These are phyloP conservation scores for Xestoiulus laeticollis DNA, from an alignment of 2,888 invertebrate species.

Conservation along the genomic window DNA sequence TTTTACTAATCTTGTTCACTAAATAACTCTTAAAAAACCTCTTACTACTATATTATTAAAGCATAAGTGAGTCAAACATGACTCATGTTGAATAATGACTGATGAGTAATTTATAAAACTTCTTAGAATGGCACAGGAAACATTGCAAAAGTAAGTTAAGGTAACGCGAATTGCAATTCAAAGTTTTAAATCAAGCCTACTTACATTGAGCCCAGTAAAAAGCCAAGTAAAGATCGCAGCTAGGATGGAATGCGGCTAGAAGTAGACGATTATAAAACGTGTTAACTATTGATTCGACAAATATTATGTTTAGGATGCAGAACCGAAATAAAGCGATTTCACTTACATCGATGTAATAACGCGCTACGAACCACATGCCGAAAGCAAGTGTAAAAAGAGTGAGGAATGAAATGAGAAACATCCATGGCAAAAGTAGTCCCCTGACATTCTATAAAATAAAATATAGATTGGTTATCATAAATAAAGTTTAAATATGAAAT, in stretches of 20 bases:
- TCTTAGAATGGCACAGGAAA: constrained; percentile 25
- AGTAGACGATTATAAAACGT: constrained; percentile 41
- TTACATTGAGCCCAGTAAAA: constrained; percentile 52
- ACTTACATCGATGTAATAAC: constrained; percentile 91
- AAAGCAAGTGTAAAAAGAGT: constrained; percentile 80
- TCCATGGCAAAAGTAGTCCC: constrained; percentile 84
- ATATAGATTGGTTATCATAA: neutral
- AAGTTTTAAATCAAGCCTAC: constrained; percentile 18
- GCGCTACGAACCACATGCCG: constrained; percentile 85
- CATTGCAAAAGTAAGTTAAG: neutral
- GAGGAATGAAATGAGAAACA: constrained; percentile 74
- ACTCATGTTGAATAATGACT: neutral
- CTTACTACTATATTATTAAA: no score
- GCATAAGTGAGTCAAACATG: neutral
- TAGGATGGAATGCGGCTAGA: constrained; percentile 52
- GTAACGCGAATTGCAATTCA: no score
- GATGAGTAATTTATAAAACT: neutral
- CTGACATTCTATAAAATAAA: constrained; percentile 70
- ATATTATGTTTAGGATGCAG: neutral
- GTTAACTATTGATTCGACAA: neutral
- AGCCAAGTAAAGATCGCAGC: constrained; percentile 54
- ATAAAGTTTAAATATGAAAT: neutral
- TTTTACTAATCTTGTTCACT: no score
- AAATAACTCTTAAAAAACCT: no score
- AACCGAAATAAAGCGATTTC: neutral